These are phyloP conservation scores for Ceyx cyanopectus DNA, from an alignment of 2,113 vertebrate species.

Conservation along the genomic window DNA sequence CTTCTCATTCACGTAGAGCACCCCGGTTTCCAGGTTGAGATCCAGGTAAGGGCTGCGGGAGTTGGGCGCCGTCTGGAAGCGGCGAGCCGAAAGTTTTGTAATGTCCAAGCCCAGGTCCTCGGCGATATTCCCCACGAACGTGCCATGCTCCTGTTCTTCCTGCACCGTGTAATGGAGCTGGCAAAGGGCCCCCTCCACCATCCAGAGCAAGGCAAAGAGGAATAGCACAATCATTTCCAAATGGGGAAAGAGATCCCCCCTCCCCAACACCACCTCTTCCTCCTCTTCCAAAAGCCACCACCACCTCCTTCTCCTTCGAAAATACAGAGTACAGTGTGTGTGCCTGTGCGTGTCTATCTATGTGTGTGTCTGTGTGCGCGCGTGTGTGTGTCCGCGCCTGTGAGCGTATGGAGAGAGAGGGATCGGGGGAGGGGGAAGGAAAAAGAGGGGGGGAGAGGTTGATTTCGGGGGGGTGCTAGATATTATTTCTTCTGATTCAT, in stretches of 20 bases:
- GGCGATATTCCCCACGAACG: conserved; percentile 97
- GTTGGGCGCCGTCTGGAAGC: conserved; percentile 93
- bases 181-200: conserved; percentile 85
- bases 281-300: conserved; percentile 47
- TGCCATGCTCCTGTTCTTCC: conserved; percentile 96
- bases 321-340: conserved; percentile 18
- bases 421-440: background rate
- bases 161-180: conserved; percentile 98
- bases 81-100: conserved; percentile 93
- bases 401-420: conserved; percentile 20
- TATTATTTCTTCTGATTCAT: conserved; percentile 76
- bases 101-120: conserved; percentile 98
- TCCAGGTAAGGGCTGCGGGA: conserved; percentile 94
- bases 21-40: conserved; percentile 94
- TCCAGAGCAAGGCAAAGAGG: conserved; percentile 84
- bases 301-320: conserved; percentile 35
- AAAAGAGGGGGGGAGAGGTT: background rate
- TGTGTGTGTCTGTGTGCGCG: background rate
- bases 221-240: conserved; percentile 92
- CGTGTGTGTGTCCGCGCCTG: background rate
- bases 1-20: conserved; percentile 91
- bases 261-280: conserved; percentile 66
- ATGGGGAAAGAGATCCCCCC: conserved; percentile 76
- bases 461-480: conserved; percentile 3
- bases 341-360: background rate